Conservation (phyloP, 1,140 invertebrate genomes). For the Lethocerus indicus region DNA sequence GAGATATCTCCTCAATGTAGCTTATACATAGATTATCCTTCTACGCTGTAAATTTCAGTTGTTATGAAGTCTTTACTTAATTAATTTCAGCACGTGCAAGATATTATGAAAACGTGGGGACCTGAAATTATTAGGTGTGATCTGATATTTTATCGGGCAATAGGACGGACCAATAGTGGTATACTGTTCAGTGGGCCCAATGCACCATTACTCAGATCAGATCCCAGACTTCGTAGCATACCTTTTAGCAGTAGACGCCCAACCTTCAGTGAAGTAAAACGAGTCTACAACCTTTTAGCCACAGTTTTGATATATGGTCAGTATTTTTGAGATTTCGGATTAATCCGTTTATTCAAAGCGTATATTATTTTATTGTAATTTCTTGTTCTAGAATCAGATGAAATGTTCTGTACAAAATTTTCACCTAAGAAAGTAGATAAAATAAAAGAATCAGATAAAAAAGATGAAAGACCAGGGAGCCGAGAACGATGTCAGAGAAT, state of each 20-base stretch:
- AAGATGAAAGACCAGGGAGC: neutral
- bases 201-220: conserved; percentile 43
- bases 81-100: conserved; percentile 55
- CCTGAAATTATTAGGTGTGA: conserved; percentile 44
- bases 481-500: conserved; percentile 20
- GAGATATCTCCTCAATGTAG: too few relatives aligned
- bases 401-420: conserved; percentile 13
- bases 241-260: conserved; percentile 71
- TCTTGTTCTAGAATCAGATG: conserved; percentile 14
- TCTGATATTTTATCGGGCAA: conserved; percentile 63
- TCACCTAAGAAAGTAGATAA: neutral
- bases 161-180: conserved; percentile 49
- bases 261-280: conserved; percentile 61
- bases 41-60: too few relatives aligned
- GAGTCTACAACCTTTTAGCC: conserved; percentile 53
- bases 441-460: conserved; percentile 1
- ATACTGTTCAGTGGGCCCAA: conserved; percentile 59
- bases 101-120: conserved; percentile 51
- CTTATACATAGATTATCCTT: too few relatives aligned
- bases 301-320: conserved; percentile 57
- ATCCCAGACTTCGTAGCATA: conserved; percentile 47
- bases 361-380: conserved; percentile 6
- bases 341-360: conserved; percentile 3
- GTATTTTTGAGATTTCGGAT: conserved; percentile 9
- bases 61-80: too few relatives aligned